A percentile compares a stretch with the other conserved stretches of the same genome.
These are phyloP conservation scores for Amblyjoppa fuscipennis DNA, from an alignment of 2,888 invertebrate genomes.

Conservation along the genomic window DNA sequence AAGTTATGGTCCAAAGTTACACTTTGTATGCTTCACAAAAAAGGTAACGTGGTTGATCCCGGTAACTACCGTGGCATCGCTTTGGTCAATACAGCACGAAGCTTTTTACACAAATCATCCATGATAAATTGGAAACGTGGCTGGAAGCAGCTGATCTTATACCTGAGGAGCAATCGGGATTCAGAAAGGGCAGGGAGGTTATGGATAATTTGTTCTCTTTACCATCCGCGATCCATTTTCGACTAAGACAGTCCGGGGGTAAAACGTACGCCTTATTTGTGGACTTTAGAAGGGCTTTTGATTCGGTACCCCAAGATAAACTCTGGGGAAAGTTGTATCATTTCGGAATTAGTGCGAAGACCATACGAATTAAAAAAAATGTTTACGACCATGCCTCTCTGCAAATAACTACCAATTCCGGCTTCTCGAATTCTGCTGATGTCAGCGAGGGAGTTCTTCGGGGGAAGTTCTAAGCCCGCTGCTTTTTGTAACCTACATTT, in stretches of 20 bases:
- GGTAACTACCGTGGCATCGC: neutral
- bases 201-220: slow-evolving; percentile 68
- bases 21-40: too few species aligned
- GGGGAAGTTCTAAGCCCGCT: slow-evolving; percentile 54
- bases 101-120: too few species aligned
- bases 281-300: slow-evolving; percentile 31
- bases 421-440: neutral
- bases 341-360: slow-evolving; percentile 63
- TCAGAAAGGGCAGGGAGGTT: slow-evolving; percentile 41
- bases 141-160: slow-evolving; percentile 44
- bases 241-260: slow-evolving; percentile 33
- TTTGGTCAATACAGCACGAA: slow-evolving; percentile 42
- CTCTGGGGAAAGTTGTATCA: slow-evolving; percentile 53
- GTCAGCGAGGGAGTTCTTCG: slow-evolving; percentile 60
- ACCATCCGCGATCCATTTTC: slow-evolving; percentile 38
- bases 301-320: slow-evolving; percentile 21
- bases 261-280: slow-evolving; percentile 65
- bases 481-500: slow-evolving; percentile 13
- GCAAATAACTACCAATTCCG: slow-evolving; percentile 3
- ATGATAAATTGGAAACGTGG: slow-evolving; percentile 50
- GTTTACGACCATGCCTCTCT: slow-evolving; percentile 43
- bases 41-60: too few species aligned
- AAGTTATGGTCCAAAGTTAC: too few species aligned
- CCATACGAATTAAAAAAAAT: slow-evolving; percentile 53
- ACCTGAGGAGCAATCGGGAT: slow-evolving; percentile 65